Base-by-base conservation (phyloP, 1,140 invertebrate genomes). In the Gonatopus flavifemur region DNA sequence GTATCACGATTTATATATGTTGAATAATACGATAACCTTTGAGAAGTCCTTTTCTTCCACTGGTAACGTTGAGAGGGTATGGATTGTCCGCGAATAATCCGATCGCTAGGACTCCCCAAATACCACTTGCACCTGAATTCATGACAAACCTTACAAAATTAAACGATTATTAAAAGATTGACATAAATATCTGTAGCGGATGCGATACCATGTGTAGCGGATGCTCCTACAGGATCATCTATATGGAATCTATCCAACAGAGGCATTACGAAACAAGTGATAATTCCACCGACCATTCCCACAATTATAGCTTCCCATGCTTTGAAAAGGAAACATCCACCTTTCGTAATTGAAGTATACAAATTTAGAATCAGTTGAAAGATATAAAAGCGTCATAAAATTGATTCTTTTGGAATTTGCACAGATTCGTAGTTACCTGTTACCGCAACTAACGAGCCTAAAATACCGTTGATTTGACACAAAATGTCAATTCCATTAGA, bases 171-270 rank as follows among this genome's bases (percentile, higher is more conserved):
- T 35, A 21, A 3, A 32, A 50, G 40, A 49, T 43, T 19, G 37
- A 45, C 15, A 38, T 39, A 31, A 41, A 49, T 30, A 36, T n/a
- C n/a, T n/a, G n/a, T n/a, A n/a, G n/a, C n/a, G n/a, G n/a, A n/a
- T n/a, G n/a, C n/a, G n/a, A n/a, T 77, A 64, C 91, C 91, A 69
- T 96, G 93, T 3, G 96, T 93, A 4, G 92, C 84, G 16, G 89
- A 87, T 0, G 93, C 93, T 5, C 92, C 92, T 1, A 96, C 93
- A 0, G 94, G 94, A 78, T 97, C 94, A 63, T 96, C 94, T 2
- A 96, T 84, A 10, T 83, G 81, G 18, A 93, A 59, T 59, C 71
- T 81, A 65, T 95, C 90, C 32, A 96, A 82, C 0, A 93, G 52
- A 0, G 88, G 87, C 72, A 88, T 86, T 0, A 81, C 76, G 0